These are phyloP conservation scores for Arvicanthis niloticus DNA, from an alignment of 2,113 vertebrate genomes.

Conservation along the genomic window DNA sequence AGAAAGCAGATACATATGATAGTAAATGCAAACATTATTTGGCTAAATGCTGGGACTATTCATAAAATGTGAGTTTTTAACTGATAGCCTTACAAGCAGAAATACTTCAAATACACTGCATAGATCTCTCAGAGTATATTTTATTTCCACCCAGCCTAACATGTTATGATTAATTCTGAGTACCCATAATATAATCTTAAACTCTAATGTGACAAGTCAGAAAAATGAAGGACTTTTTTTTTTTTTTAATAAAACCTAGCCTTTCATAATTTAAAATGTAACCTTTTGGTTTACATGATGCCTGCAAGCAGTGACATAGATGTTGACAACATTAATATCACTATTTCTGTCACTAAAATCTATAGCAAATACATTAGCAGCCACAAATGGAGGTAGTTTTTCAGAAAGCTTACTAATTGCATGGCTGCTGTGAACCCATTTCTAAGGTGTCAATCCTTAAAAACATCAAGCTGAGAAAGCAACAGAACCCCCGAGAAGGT, in stretches of 20 bases:
- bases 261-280: conserved; percentile 85
- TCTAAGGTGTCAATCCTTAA: conserved; percentile 56
- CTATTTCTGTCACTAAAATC: conserved; percentile 85
- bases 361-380: conserved; percentile 84
- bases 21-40: neutral
- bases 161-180: conserved; percentile 75
- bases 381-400: conserved; percentile 80
- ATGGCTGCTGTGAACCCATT: conserved; percentile 65
- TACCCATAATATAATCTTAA: conserved; percentile 76
- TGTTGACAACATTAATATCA: conserved; percentile 85
- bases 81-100: neutral
- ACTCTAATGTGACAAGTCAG: conserved; percentile 78
- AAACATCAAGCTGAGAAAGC: conserved; percentile 35
- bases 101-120: conserved; percentile 37
- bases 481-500: neutral
- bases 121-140: conserved; percentile 21
- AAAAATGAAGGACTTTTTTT: conserved; percentile 79
- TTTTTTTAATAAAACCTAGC: conserved; percentile 39
- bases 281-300: conserved; percentile 83
- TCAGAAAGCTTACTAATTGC: conserved; percentile 81
- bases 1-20: neutral
- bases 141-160: conserved; percentile 55
- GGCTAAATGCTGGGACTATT: neutral
- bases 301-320: conserved; percentile 82
- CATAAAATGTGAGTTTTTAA: conserved; percentile 19